phyloP scores from a whole-genome alignment of 2,113 vertebrate species.

The Hemicordylus capensis region DNA sequence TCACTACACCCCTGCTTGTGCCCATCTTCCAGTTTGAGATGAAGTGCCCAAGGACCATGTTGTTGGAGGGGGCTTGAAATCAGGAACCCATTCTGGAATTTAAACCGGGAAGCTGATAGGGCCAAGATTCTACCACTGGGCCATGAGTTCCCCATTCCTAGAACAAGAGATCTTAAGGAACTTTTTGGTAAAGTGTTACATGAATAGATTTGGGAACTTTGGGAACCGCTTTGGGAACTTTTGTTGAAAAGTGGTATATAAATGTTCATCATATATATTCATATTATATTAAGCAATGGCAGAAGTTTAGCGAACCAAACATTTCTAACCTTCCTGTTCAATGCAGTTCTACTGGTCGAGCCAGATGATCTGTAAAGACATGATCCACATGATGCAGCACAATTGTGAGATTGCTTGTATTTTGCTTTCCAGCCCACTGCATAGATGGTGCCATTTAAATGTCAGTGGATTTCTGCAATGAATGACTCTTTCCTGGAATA shows the following conservation, averaged over 20 bases:
- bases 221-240: too few species aligned
- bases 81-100: background rate
- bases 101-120: background rate
- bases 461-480: background rate
- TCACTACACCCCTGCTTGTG: too few species aligned
- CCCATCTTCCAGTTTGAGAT: too few species aligned
- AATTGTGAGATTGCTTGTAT: background rate
- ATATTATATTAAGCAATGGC: background rate
- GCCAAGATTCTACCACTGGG: background rate
- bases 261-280: too few species aligned
- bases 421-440: background rate
- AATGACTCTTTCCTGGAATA: background rate
- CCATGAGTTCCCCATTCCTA: too few species aligned
- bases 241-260: too few species aligned
- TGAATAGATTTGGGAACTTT: background rate
- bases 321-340: background rate
- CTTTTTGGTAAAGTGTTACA: background rate
- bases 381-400: background rate
- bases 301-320: background rate
- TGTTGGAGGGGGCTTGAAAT: background rate
- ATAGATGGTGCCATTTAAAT: background rate
- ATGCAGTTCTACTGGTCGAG: too few species aligned
- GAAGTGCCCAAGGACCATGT: too few species aligned
- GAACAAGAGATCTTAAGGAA: background rate
- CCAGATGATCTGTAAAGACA: background rate